Conservation (phyloP, 2,113 vertebrate genomes). For the Solea solea region DNA sequence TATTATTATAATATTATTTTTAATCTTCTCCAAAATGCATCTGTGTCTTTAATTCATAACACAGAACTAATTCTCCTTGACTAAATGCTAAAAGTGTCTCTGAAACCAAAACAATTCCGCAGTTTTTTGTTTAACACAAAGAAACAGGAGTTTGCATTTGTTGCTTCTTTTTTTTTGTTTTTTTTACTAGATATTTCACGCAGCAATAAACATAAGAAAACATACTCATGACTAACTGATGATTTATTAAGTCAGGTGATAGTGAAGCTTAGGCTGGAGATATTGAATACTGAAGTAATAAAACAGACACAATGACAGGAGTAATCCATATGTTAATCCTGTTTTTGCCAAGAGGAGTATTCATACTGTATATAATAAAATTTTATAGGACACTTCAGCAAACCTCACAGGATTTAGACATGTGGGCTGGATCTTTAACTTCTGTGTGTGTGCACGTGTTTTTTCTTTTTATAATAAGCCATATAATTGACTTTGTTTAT, state of each 20-base stretch:
- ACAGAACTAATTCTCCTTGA: neutral
- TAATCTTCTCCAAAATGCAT: neutral
- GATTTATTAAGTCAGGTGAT: constrained; percentile 11
- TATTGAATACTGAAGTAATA: constrained; percentile 8
- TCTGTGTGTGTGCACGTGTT: neutral
- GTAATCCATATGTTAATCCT: constrained; percentile 30
- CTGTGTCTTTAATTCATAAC: neutral
- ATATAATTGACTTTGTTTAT: neutral
- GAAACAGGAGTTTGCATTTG: neutral
- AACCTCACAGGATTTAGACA: constrained; percentile 6
- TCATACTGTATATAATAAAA: constrained; percentile 24
- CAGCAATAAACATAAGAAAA: neutral
- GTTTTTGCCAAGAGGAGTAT: constrained; percentile 9
- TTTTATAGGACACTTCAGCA: constrained; percentile 16
- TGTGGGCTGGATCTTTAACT: constrained; percentile 3
- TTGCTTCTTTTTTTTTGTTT: neutral
- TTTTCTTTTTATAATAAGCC: neutral
- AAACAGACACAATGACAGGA: constrained; percentile 1
- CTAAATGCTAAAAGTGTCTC: neutral
- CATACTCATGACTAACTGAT: neutral
- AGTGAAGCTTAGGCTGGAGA: neutral
- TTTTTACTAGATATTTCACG: neutral
- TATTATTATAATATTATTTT: no score
- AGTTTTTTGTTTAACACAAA: neutral
- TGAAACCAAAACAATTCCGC: neutral